Evolutionary conservation across 23 tunicate genomes (phyloP).

Genomic region (Trididemnum clinides): DNA sequence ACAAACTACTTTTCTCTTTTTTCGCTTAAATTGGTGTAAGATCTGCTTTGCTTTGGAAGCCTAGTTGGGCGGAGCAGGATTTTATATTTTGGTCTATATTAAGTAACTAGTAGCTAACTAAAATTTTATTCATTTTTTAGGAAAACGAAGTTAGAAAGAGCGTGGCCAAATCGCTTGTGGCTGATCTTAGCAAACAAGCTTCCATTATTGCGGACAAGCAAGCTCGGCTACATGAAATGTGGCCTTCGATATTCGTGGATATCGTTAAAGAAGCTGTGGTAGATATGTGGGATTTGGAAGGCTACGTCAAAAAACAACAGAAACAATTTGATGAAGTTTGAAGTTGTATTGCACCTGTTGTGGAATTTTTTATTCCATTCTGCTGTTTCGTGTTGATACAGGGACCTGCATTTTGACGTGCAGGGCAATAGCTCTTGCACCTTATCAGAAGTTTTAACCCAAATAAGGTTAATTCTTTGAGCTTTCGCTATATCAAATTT

Average conservation of each 20-base stretch:
- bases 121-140: not conserved
- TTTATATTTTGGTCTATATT: not conserved
- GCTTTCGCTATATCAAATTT: no score
- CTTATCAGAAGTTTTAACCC: no score
- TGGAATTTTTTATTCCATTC: no score
- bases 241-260: constrained; percentile 65
- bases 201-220: constrained; percentile 48
- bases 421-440: no score
- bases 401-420: no score
- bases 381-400: no score
- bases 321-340: constrained; percentile 16
- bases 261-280: constrained; percentile 70
- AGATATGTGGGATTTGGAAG: constrained; percentile 67
- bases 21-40: no score
- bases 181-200: constrained; percentile 42
- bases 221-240: constrained; percentile 45
- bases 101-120: not conserved
- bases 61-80: no score
- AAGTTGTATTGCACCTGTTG: no score
- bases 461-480: no score
- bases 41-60: no score
- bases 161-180: constrained; percentile 44
- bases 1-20: no score
- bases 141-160: constrained; percentile 24
- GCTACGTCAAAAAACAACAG: constrained; percentile 33